These are phyloP conservation scores for Holothuria scabra DNA, from an alignment of 53 echinoderm and acorn worm genomes.

Conservation along the genomic window DNA sequence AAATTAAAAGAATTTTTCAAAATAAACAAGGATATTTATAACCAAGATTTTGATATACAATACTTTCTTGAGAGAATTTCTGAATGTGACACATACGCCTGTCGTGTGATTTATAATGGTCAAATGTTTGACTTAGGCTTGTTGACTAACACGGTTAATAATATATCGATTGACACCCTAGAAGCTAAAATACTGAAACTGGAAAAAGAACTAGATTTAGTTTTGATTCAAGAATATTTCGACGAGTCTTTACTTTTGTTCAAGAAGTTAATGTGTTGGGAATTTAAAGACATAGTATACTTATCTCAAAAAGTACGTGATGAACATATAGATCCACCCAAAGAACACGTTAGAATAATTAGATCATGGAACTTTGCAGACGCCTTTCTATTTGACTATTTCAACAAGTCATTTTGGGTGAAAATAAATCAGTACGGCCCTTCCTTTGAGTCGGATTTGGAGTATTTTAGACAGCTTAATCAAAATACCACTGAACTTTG, in stretches of 20 bases:
- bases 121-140: slow-evolving; percentile 32
- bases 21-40: not conserved
- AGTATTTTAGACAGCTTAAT: not conserved
- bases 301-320: not conserved
- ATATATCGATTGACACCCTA: not conserved
- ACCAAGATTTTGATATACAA: too few species aligned
- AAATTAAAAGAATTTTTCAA: not conserved
- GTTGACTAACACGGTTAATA: not conserved
- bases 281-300: slow-evolving; percentile 22
- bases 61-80: not conserved
- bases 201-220: slow-evolving; percentile 11
- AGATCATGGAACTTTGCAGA: slow-evolving; percentile 9
- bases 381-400: not conserved
- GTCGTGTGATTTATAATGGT: not conserved
- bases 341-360: not conserved
- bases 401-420: slow-evolving; percentile 11
- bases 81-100: not conserved
- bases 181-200: not conserved
- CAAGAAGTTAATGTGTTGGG: slow-evolving; percentile 24
- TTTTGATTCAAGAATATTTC: slow-evolving; percentile 19
- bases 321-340: not conserved
- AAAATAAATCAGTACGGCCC: slow-evolving; percentile 19
- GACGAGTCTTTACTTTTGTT: slow-evolving; percentile 26
- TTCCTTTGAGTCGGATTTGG: not conserved
- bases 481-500: not conserved